Conservation (phyloP, 2,797 vertebrate species). For the Falco berigora region DNA sequence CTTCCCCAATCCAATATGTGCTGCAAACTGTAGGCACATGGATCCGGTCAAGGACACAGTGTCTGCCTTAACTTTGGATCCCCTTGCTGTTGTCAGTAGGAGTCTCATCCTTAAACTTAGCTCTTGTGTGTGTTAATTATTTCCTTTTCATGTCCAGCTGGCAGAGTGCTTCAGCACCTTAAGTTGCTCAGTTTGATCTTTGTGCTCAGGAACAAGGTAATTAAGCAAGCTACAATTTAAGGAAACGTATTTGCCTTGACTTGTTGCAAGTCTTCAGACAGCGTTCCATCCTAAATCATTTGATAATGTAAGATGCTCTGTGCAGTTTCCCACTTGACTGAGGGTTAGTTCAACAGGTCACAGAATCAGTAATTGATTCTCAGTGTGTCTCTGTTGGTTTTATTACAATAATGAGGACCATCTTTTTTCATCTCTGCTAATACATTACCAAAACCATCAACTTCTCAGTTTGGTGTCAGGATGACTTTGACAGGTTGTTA, state of each 20-base stretch:
- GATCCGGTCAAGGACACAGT: slow-evolving; percentile 62
- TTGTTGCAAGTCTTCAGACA: slow-evolving; percentile 65
- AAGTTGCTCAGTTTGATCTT: slow-evolving; percentile 76
- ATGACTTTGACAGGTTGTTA: slow-evolving; percentile 79
- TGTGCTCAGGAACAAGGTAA: slow-evolving; percentile 75
- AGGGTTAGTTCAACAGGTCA: slow-evolving; percentile 75
- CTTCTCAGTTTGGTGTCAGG: slow-evolving; percentile 72
- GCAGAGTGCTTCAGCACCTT: slow-evolving; percentile 66
- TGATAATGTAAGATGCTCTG: slow-evolving; percentile 61
- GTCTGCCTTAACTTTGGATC: slow-evolving; percentile 62
- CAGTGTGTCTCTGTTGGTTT: slow-evolving; percentile 71
- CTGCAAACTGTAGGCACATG: slow-evolving; percentile 42
- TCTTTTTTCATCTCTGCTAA: slow-evolving; percentile 71
- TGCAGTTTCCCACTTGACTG: slow-evolving; percentile 60
- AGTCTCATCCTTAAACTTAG: slow-evolving; percentile 50
- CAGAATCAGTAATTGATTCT: slow-evolving; percentile 78
- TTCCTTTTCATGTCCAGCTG: slow-evolving; percentile 73
- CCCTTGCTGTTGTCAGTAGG: slow-evolving; percentile 68
- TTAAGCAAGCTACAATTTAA: slow-evolving; percentile 74
- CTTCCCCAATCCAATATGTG: slow-evolving; percentile 40
- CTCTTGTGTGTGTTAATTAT: slow-evolving; percentile 74
- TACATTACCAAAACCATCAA: slow-evolving; percentile 70
- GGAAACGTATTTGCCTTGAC: slow-evolving; percentile 61
- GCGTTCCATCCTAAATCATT: slow-evolving; percentile 71
- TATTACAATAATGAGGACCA: slow-evolving; percentile 78